These are phyloP conservation scores for Drosophila miranda DNA, from an alignment of 1,140 invertebrate species.

Conservation along the genomic window DNA sequence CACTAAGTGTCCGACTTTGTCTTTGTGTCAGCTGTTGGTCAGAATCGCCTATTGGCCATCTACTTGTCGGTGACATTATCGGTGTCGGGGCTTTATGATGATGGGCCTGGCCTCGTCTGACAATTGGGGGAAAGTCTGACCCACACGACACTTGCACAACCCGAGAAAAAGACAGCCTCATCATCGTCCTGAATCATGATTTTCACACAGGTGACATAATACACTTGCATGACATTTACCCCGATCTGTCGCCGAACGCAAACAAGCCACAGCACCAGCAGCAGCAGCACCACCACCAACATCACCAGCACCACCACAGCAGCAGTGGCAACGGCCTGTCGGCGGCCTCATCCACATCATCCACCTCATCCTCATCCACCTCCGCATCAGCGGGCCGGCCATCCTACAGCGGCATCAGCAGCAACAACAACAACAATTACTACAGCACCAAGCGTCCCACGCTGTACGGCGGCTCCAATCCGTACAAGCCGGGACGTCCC, in stretches of 20 bases:
- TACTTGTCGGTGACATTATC: conserved; percentile 30
- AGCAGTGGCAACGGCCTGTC: conserved; percentile 61
- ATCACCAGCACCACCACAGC: conserved; percentile 48
- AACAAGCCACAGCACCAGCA: conserved; percentile 61
- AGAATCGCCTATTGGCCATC: conserved; percentile 17
- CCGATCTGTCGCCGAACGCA: conserved; percentile 67
- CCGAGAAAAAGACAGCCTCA: conserved; percentile 42
- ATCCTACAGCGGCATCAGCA: conserved; percentile 57
- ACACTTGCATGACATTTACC: conserved; percentile 82
- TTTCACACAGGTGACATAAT: conserved; percentile 82
- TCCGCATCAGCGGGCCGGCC: conserved; percentile 44
- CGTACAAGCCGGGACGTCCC: conserved; percentile 63
- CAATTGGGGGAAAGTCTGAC: conserved; percentile 37
- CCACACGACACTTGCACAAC: not conserved
- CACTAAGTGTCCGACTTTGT: conserved; percentile 19
- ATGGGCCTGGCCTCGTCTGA: conserved; percentile 6
- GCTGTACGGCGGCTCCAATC: conserved; percentile 40
- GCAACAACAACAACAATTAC: conserved; percentile 53
- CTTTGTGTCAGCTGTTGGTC: conserved; percentile 43
- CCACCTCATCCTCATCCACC: conserved; percentile 22
- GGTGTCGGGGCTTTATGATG: conserved; percentile 38
- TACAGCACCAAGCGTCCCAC: conserved; percentile 74
- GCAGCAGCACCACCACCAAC: conserved; percentile 32
- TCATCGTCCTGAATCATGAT: conserved; percentile 38
- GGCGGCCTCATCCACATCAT: conserved; percentile 48